A percentile compares a stretch with the other conserved stretches of the same genome.
Conservation (phyloP, 2,113 vertebrate species). For the Xiphias gladius region DNA sequence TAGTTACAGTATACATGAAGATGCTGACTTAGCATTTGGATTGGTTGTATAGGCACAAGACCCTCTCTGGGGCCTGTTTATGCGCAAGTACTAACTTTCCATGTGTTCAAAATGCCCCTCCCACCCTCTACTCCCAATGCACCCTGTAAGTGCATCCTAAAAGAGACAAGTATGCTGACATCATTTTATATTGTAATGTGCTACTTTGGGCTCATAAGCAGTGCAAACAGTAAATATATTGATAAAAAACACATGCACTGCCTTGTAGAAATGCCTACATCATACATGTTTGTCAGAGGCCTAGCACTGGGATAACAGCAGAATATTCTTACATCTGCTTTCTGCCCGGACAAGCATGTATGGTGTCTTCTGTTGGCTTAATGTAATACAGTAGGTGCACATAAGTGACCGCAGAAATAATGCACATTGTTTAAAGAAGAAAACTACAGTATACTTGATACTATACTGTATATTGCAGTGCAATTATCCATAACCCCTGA, state of each 20-base stretch:
- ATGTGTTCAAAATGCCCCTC: background rate
- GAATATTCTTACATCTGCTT: conserved; percentile 88
- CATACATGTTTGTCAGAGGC: conserved; percentile 83
- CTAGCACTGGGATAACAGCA: conserved; percentile 83
- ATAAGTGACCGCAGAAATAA: conserved; percentile 87
- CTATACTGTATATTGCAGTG: conserved; percentile 80
- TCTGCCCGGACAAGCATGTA: conserved; percentile 87
- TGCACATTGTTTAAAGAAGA: conserved; percentile 87
- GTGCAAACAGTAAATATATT: conserved; percentile 78
- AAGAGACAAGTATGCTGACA: conserved; percentile 67
- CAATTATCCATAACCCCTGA: conserved; percentile 95
- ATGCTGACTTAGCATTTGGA: conserved; percentile 69
- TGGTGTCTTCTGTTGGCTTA: conserved; percentile 91
- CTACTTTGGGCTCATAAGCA: conserved; percentile 81
- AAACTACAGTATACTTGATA: conserved; percentile 88
- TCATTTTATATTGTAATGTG: conserved; percentile 71
- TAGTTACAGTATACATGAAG: conserved; percentile 49
- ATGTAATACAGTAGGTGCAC: conserved; percentile 85
- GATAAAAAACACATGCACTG: conserved; percentile 76
- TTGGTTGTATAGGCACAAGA: conserved; percentile 79
- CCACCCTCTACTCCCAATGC: background rate
- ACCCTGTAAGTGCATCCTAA: conserved; percentile 45
- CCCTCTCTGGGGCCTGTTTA: conserved; percentile 61
- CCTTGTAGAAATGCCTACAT: conserved; percentile 85
- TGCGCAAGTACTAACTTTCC: conserved; percentile 51